Evolutionary conservation across 2,888 invertebrate genomes (phyloP).

Genomic region (Hemaris fuciformis): DNA sequence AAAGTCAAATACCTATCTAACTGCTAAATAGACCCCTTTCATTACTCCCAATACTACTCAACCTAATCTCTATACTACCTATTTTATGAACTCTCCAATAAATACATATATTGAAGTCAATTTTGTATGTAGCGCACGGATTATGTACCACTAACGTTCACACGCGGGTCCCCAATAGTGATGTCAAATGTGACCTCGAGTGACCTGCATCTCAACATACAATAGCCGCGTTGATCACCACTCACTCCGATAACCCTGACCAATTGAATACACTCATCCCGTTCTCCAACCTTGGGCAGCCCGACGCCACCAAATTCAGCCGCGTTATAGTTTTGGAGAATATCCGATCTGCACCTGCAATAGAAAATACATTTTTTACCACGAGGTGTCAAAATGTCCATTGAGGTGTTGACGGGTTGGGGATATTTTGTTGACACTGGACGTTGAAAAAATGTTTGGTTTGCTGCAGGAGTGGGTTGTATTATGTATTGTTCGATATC

Average conservation of each 20-base stretch:
- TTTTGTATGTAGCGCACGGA: background rate
- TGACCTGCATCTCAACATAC: conserved; percentile 24
- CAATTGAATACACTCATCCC: background rate
- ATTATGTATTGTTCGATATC: background rate
- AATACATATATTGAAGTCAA: background rate
- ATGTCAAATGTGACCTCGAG: conserved; percentile 26
- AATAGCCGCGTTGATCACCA: conserved; percentile 45
- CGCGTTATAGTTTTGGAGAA: conserved; percentile 17
- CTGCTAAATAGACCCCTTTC: too few relatives aligned
- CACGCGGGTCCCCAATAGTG: conserved; percentile 25
- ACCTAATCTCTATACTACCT: too few relatives aligned
- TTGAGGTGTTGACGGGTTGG: conserved; percentile 7
- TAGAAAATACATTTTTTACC: conserved; percentile 25
- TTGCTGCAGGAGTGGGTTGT: background rate
- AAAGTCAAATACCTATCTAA: too few relatives aligned
- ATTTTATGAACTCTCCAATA: background rate
- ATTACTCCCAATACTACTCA: too few relatives aligned
- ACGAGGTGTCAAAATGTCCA: conserved; percentile 21
- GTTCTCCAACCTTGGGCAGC: background rate
- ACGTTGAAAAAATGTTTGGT: background rate
- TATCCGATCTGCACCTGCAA: conserved; percentile 35
- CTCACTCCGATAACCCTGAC: conserved; percentile 16
- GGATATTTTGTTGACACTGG: conserved; percentile 9
- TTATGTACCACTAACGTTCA: background rate
- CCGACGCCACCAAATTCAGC: conserved; percentile 4